Evolutionary conservation across 2,113 vertebrate genomes (phyloP).

Genomic region (Platysteira castanea): DNA sequence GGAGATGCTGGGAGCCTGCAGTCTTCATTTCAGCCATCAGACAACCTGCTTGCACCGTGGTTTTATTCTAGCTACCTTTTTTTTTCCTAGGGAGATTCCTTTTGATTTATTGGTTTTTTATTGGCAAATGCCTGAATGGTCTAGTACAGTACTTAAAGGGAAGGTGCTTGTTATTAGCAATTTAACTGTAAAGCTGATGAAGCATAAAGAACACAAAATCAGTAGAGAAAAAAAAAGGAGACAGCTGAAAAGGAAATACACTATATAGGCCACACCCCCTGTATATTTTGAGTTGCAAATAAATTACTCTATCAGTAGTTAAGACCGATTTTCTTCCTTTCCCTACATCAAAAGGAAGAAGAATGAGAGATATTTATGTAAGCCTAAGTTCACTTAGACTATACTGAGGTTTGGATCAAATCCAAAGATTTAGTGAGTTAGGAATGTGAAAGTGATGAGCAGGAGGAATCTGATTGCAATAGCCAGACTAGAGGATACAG

Average conservation of each 20-base stretch:
- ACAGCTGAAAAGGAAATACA: background rate
- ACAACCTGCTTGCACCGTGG: background rate
- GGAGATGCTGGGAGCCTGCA: background rate
- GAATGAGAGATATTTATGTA: background rate
- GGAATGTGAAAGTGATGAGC: background rate
- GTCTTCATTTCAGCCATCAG: background rate
- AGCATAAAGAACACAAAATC: background rate
- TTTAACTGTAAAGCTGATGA: background rate
- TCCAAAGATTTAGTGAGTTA: background rate
- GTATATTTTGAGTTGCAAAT: background rate
- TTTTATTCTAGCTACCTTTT: background rate
- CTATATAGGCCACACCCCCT: background rate
- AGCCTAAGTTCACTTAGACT: background rate
- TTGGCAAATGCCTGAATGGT: background rate
- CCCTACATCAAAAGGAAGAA: background rate
- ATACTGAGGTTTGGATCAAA: background rate
- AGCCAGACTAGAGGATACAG: background rate
- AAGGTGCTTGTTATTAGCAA: background rate
- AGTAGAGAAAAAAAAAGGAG: background rate
- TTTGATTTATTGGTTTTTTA: background rate
- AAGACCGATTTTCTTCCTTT: background rate
- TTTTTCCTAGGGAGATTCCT: accelerated
- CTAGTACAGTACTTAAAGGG: background rate
- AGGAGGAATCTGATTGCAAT: background rate
- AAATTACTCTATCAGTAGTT: background rate